phyloP scores from a whole-genome alignment of 2,888 invertebrate genomes.

The Spisula subtruncata region DNA sequence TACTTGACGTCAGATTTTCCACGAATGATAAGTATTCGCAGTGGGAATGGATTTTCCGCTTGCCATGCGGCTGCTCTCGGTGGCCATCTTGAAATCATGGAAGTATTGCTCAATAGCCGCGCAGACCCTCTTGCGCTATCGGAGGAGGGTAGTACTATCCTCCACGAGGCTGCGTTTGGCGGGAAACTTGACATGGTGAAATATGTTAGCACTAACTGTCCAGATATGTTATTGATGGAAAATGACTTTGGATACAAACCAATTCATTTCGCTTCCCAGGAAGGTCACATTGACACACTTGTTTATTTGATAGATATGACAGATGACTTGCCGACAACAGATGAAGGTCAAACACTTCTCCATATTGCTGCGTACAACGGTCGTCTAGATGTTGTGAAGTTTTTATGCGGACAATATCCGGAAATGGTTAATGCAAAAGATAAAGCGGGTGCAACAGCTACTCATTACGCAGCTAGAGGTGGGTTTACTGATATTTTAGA shows the following conservation, averaged over 20 bases:
- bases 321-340: conserved; percentile 41
- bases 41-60: conserved; percentile 56
- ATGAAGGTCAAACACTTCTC: conserved; percentile 62
- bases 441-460: conserved; percentile 45
- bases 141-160: conserved; percentile 61
- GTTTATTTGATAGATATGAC: conserved; percentile 26
- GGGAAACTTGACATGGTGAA: conserved; percentile 64
- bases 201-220: conserved; percentile 47
- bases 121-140: conserved; percentile 53
- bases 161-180: conserved; percentile 68
- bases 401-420: conserved; percentile 49
- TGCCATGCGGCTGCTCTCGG: conserved; percentile 66
- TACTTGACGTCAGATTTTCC: conserved; percentile 50
- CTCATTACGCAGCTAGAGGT: conserved; percentile 68
- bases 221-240: conserved; percentile 40
- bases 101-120: conserved; percentile 30
- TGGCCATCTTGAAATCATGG: conserved; percentile 59
- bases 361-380: conserved; percentile 70
- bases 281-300: conserved; percentile 59
- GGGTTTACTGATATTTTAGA: conserved; percentile 53
- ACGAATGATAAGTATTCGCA: conserved; percentile 46
- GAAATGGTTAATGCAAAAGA: conserved; percentile 47
- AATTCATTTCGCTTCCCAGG: conserved; percentile 66
- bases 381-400: conserved; percentile 50
- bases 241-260: conserved; percentile 56